Evolutionary conservation across 2,888 invertebrate genomes (phyloP).

Genomic region (Cephalotes varians): DNA sequence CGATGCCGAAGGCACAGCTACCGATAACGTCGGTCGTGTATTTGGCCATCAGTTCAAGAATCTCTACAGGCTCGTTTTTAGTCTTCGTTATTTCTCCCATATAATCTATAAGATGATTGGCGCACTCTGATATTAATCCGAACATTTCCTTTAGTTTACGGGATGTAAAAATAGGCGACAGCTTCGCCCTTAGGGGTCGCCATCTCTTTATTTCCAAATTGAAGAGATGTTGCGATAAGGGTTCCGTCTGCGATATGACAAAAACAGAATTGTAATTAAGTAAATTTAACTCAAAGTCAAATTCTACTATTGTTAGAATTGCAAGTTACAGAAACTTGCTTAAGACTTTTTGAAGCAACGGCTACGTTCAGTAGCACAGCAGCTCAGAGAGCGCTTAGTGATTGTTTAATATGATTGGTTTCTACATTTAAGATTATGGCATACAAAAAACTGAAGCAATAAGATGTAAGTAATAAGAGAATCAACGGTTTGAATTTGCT

Average conservation of each 20-base stretch:
- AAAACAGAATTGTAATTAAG: background rate
- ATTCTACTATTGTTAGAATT: too few species aligned
- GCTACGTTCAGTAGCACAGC: too few species aligned
- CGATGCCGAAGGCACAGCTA: slow-evolving; percentile 85
- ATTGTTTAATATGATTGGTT: too few species aligned
- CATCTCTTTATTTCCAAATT: slow-evolving; percentile 83
- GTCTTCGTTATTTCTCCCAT: too few species aligned
- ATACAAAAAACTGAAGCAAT: too few species aligned
- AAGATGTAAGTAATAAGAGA: too few species aligned
- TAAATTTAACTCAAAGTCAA: background rate
- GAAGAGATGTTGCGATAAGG: slow-evolving; percentile 75
- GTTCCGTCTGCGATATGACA: background rate
- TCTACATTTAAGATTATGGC: too few species aligned
- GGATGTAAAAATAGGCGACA: slow-evolving; percentile 86
- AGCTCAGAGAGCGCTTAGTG: too few species aligned
- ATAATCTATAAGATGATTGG: slow-evolving; percentile 77
- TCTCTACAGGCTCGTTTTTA: background rate
- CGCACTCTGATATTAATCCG: slow-evolving; percentile 81
- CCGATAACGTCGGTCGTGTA: slow-evolving; percentile 86
- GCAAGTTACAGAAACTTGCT: background rate
- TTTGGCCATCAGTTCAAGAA: slow-evolving; percentile 81
- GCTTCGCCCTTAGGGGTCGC: slow-evolving; percentile 84
- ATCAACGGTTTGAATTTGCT: too few species aligned
- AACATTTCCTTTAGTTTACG: slow-evolving; percentile 86
- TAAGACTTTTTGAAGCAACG: background rate